These are phyloP conservation scores for Lasiurus cinereus DNA, from an alignment of 2,113 vertebrate genomes.

Conservation along the genomic window DNA sequence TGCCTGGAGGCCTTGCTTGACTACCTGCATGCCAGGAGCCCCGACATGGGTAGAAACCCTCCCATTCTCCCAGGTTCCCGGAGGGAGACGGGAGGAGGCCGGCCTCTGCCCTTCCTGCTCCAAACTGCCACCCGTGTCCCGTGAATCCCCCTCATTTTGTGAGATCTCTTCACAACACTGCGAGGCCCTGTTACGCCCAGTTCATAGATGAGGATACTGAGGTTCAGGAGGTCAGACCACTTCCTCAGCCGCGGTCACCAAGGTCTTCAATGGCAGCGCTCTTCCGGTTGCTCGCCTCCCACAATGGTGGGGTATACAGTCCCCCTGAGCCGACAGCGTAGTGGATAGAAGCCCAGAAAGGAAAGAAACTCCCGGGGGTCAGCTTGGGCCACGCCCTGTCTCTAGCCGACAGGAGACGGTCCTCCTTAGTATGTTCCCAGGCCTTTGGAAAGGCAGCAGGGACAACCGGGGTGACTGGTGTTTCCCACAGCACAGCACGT, in stretches of 20 bases:
- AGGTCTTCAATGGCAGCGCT: background rate
- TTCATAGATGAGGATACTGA: background rate
- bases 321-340: background rate
- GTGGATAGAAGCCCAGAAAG: background rate
- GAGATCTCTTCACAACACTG: conserved; percentile 7
- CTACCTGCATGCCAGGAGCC: conserved; percentile 90
- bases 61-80: background rate
- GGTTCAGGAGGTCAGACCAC: background rate
- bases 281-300: background rate
- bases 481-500: conserved; percentile 88
- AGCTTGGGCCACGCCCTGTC: background rate
- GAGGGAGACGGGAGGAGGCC: background rate
- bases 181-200: background rate
- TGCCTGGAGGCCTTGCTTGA: conserved; percentile 93
- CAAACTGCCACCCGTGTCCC: background rate
- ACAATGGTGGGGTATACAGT: background rate
- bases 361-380: background rate
- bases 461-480: background rate
- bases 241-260: background rate
- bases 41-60: conserved; percentile 88
- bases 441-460: conserved; percentile 1
- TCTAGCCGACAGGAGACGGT: background rate
- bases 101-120: background rate
- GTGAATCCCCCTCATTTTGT: background rate
- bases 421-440: background rate